Conservation (phyloP, 2,888 invertebrate genomes). For the Cenopis cana region DNA sequence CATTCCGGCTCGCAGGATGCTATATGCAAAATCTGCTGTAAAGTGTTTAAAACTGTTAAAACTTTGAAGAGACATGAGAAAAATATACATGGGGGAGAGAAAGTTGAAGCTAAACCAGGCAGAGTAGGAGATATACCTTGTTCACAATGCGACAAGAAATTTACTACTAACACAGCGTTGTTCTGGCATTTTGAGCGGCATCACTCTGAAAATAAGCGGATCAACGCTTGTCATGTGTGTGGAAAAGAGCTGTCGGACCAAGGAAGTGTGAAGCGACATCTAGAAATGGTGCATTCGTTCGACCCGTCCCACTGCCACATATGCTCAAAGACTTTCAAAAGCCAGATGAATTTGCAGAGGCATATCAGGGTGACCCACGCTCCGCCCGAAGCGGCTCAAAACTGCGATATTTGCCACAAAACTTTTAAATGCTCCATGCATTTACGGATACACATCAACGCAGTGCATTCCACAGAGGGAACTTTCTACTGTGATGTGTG, state of each 20-base stretch:
- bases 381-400: constrained; percentile 54
- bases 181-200: constrained; percentile 54
- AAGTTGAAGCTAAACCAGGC: constrained; percentile 40
- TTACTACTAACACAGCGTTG: constrained; percentile 51
- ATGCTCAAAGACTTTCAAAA: constrained; percentile 58
- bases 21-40: constrained; percentile 47
- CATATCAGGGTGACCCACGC: constrained; percentile 61
- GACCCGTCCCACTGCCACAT: constrained; percentile 53
- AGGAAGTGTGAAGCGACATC: constrained; percentile 53
- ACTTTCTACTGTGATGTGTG: constrained; percentile 55
- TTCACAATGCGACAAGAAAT: constrained; percentile 49
- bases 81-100: constrained; percentile 37
- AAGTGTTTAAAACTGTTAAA: constrained; percentile 47
- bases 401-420: constrained; percentile 57
- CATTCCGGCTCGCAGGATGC: constrained; percentile 47
- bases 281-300: constrained; percentile 54
- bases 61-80: constrained; percentile 46
- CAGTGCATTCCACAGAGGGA: constrained; percentile 56
- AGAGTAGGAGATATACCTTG: constrained; percentile 50
- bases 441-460: constrained; percentile 55
- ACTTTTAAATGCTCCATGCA: constrained; percentile 58
- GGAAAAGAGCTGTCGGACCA: constrained; percentile 52
- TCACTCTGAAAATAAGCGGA: constrained; percentile 46
- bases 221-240: constrained; percentile 48
- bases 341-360: constrained; percentile 53